Evolutionary conservation across 2,113 vertebrate genomes (phyloP), one percentile per base, ranked within the genome.

Genomic region (Edolisoma coerulescens): DNA sequence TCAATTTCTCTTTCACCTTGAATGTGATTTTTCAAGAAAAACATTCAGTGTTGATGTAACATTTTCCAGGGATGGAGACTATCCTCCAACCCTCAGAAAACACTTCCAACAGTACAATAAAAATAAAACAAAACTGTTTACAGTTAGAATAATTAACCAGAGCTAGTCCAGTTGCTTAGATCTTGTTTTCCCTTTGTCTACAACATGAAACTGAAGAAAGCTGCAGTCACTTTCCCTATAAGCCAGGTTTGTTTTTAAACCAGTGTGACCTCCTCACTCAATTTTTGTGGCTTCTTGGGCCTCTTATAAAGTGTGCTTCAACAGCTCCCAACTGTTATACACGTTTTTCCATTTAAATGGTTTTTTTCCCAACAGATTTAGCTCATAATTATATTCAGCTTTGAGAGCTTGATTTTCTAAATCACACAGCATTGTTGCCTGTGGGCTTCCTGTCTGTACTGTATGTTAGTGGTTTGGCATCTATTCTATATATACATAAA

Each of bases 221-320:
- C 61, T 90, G 59, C 47, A 84, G 13, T 70, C 11, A 44, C 52
- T 84, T 87, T 91, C 32, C 24, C 47, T 80, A 0, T 67, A n/a
- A 84, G 3, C n/a, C 69, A 79, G 61, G 77, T 91, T 93, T 54
- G 7, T 30, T 79, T 87, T 60, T 77, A 49, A 78, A 68, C 41
- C 49, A 60, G 9, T 11, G 37, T 75, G 93, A 95, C 87, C 70
- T 87, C 85, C 69, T 75, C 56, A 37, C 20, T 94, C 37, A 35
- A 53, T 64, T 95, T 97, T 52, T 92, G 89, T 89, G 89, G 84
- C 41, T 91, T 94, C 64, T 89, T 87, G 26, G 54, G 47, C 84
- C 76, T 84, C 61, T 79, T 87, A 32, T 79, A 89, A 91, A 92
- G 80, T 65, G 74, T 87, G 39, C 53, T 92, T 94, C 87, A 91